Evolutionary conservation across 2,888 invertebrate species (phyloP), one percentile per base, ranked within the genome.

Genomic region (Diaphora mendica): DNA sequence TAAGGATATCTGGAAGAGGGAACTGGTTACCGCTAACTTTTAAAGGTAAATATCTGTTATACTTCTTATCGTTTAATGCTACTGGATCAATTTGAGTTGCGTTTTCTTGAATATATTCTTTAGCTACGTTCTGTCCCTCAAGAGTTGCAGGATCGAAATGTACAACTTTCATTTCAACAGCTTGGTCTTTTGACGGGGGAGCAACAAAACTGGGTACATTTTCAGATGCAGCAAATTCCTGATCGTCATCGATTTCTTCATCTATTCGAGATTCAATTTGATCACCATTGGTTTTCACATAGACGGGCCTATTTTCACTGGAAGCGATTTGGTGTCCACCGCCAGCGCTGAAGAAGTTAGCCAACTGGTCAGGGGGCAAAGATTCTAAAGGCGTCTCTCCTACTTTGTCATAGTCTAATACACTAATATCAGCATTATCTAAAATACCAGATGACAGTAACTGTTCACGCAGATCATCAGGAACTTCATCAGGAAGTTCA

Each of bases 21-120:
- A 98, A 98, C 84, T 98, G 97, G 44, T 98, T 97, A 0, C 98
- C 98, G 85, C 97, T 98, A 44, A 98, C 97, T 96, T 98, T 98
- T 68, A 98, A 93, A 23, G 98, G 98, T 73, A 98, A 94, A 90
- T 98, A 98, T 86, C 98, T 96, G 90, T 98, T 98, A 89, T 98
- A 98, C 86, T 97, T 97, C 62, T 97, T 96, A 84, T 97, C 97
- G 82, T 97, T 97, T 70, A 98, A 94, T 67, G 97, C 96, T 30
- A 98, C 98, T 0, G 98, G 97, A 76, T 97, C 97, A 33, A 98
- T 95, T 84, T 97, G 97, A 1, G 97, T 97, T 35, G 98, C 97
- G 87, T 97, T 97, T 71, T 97, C 96, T 84, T 97, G 96, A 59
- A 98, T 96, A 87, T 98, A 98, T 72, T 97, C 96, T 65, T 97